These are phyloP conservation scores for Galemys pyrenaicus DNA, from an alignment of 2,113 vertebrate genomes.

Conservation along the genomic window DNA sequence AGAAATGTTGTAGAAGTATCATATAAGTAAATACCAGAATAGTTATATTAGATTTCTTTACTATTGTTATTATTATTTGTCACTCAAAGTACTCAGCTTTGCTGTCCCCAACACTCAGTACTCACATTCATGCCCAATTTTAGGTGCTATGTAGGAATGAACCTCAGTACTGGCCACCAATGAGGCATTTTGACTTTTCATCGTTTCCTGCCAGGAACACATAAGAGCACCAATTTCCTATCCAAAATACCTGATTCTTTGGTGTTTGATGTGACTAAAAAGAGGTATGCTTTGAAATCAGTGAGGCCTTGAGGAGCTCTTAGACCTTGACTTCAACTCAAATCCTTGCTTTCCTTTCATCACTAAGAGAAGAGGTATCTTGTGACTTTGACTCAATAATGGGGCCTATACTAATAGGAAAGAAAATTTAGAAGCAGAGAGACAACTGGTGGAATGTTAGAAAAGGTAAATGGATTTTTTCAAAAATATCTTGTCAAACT, in stretches of 20 bases:
- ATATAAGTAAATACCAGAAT: background rate
- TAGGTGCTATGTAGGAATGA: background rate
- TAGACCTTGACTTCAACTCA: background rate
- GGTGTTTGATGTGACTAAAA: conserved; percentile 4
- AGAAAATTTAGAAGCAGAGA: background rate
- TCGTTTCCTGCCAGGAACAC: background rate
- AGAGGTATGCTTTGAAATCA: background rate
- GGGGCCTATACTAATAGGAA: background rate
- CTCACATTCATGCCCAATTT: background rate
- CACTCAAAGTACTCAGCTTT: background rate
- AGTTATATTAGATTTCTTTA: background rate
- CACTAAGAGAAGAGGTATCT: background rate
- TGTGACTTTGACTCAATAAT: background rate
- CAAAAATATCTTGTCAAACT: background rate
- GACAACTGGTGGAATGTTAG: background rate
- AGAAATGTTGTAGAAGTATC: background rate
- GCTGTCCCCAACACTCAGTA: background rate
- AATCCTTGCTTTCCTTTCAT: background rate
- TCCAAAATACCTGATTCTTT: background rate
- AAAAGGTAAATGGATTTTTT: background rate
- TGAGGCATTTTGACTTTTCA: background rate
- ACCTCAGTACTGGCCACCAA: background rate
- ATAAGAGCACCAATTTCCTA: background rate
- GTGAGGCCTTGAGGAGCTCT: background rate
- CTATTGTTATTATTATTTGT: background rate